Evolutionary conservation across 2,888 invertebrate genomes (phyloP).

Genomic region (Synanthedon myopaeformis): DNA sequence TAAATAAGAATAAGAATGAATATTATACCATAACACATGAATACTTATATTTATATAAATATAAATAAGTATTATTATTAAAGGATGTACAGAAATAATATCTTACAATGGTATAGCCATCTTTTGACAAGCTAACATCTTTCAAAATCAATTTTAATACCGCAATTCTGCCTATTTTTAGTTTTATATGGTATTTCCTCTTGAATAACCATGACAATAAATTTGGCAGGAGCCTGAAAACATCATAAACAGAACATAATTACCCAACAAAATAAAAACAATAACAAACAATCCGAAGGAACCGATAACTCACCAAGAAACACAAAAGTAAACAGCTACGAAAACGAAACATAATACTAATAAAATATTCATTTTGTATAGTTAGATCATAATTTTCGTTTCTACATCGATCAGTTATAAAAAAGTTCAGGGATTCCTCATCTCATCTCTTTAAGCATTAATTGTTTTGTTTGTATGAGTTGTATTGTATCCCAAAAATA

Average conservation of each 20-base stretch:
- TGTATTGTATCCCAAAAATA: too few relatives aligned
- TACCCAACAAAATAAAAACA: conserved; percentile 21
- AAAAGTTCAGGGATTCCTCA: too few relatives aligned
- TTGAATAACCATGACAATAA: conserved; percentile 84
- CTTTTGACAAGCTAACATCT: conserved; percentile 84
- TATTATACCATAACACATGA: too few relatives aligned
- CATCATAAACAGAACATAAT: conserved; percentile 11
- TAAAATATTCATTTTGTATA: conserved; percentile 40
- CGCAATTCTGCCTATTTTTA: conserved; percentile 85
- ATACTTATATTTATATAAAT: background rate
- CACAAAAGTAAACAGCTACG: conserved; percentile 67
- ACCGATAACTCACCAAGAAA: conserved; percentile 68
- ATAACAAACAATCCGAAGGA: conserved; percentile 14
- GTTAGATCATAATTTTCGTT: background rate
- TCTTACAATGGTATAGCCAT: conserved; percentile 81
- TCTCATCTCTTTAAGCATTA: too few relatives aligned
- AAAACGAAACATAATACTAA: conserved; percentile 45
- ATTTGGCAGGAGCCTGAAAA: conserved; percentile 80
- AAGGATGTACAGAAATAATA: background rate
- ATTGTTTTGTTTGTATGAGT: too few relatives aligned
- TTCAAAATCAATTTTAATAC: conserved; percentile 82
- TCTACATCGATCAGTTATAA: background rate
- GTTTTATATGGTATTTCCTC: conserved; percentile 81
- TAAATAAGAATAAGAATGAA: conserved; percentile 62
- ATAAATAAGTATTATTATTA: background rate